A percentile compares a stretch with the other conserved stretches of the same genome.
These are phyloP conservation scores for Rhegmatorhina hoffmannsi DNA, from an alignment of 2,113 vertebrate genomes.

Conservation along the genomic window DNA sequence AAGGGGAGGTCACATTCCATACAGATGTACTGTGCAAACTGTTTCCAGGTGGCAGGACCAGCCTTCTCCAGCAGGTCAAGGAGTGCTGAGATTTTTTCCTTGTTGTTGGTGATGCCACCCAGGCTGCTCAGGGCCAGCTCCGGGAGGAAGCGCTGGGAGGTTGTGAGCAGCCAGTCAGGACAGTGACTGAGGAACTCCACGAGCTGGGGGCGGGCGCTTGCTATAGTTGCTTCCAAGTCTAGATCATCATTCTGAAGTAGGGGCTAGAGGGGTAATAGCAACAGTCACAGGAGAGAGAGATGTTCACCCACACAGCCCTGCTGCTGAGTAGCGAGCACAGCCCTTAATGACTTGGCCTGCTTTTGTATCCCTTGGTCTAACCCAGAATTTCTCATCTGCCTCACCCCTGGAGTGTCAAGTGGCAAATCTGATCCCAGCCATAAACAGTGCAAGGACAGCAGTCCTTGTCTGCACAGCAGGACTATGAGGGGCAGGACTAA, in stretches of 20 bases:
- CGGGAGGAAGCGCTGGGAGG: constrained; percentile 55
- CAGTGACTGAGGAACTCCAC: constrained; percentile 63
- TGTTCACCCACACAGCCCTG: neutral
- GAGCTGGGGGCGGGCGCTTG: constrained; percentile 62
- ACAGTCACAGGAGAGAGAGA: neutral
- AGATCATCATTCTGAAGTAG: neutral
- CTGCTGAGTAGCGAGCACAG: neutral
- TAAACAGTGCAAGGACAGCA: neutral
- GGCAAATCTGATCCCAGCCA: neutral
- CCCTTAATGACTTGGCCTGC: neutral
- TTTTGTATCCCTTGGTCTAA: neutral
- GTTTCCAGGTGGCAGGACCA: constrained; percentile 51
- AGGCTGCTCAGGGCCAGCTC: neutral
- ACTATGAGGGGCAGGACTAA: neutral
- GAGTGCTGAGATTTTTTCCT: neutral
- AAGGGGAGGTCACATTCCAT: constrained; percentile 80
- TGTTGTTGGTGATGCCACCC: neutral
- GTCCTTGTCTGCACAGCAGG: neutral
- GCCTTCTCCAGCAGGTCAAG: constrained; percentile 68
- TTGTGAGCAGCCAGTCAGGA: neutral
- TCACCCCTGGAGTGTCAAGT: fast-evolving
- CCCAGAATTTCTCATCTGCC: neutral
- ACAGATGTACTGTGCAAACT: constrained; percentile 78
- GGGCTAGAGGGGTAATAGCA: neutral
- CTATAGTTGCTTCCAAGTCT: constrained; percentile 3